phyloP scores from a whole-genome alignment of 2,797 vertebrate species.

The Scolopax bukidnonensis region DNA sequence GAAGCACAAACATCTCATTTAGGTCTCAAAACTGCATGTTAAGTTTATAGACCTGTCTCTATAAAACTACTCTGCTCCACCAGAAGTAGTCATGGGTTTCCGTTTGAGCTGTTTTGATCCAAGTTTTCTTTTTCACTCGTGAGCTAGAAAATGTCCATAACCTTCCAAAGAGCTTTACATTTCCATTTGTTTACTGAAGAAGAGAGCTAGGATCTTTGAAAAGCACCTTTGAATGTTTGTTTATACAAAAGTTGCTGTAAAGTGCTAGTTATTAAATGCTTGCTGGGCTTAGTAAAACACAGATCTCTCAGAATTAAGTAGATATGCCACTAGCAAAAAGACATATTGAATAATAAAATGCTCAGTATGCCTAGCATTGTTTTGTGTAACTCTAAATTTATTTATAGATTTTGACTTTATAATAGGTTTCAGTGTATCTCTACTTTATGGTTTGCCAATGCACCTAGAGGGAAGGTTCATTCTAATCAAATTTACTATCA shows the following conservation, averaged over 20 bases:
- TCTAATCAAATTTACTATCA: conserved; percentile 68
- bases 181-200: conserved; percentile 32
- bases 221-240: conserved; percentile 53
- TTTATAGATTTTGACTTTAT: conserved; percentile 71
- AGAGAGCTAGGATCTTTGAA: conserved; percentile 44
- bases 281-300: conserved; percentile 56
- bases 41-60: neutral
- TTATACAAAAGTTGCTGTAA: conserved; percentile 55
- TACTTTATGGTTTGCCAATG: conserved; percentile 48
- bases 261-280: conserved; percentile 69
- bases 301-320: conserved; percentile 69
- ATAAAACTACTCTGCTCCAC: neutral
- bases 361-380: conserved; percentile 29
- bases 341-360: conserved; percentile 74
- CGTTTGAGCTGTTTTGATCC: neutral
- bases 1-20: neutral
- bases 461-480: conserved; percentile 59
- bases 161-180: conserved; percentile 1
- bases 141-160: neutral
- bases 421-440: conserved; percentile 55
- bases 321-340: conserved; percentile 68
- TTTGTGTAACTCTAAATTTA: conserved; percentile 69
- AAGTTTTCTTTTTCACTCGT: neutral
- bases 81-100: neutral
- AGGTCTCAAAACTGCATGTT: neutral